A percentile compares a stretch with the other conserved stretches of the same genome.
These are phyloP conservation scores for Leucophora obtusa DNA, from an alignment of 2,888 invertebrate species.

Conservation along the genomic window DNA sequence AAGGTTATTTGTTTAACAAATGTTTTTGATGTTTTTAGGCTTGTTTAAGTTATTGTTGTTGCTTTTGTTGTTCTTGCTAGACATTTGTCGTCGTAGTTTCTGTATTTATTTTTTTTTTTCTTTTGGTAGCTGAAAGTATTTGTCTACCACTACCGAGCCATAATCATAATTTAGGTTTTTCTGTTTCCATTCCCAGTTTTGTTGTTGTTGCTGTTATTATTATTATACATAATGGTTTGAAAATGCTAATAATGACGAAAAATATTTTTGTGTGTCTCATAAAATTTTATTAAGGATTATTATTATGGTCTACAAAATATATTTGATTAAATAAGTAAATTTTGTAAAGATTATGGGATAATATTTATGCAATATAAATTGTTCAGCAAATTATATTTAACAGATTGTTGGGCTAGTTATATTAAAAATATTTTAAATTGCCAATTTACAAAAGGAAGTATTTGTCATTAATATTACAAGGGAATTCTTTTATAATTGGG, in stretches of 20 bases:
- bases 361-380: neutral
- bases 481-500: no score
- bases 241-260: neutral
- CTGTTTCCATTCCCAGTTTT: neutral
- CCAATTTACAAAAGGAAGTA: no score
- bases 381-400: neutral
- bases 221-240: neutral
- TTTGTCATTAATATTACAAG: no score
- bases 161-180: neutral
- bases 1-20: conserved; percentile 59
- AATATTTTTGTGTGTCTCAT: neutral
- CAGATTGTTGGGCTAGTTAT: neutral
- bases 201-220: neutral
- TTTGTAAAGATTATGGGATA: no score
- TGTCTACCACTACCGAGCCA: neutral
- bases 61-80: neutral
- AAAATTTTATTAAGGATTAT: neutral
- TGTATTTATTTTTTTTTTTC: neutral
- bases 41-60: conserved; percentile 24
- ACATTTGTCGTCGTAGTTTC: neutral
- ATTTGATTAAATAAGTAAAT: neutral
- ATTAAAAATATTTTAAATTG: no score
- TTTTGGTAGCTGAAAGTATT: neutral
- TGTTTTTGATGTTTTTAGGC: conserved; percentile 46
- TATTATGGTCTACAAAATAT: neutral